Evolutionary conservation across 2,113 vertebrate genomes (phyloP), one percentile per base, ranked within the genome.

Genomic region (Condylura cristata): DNA sequence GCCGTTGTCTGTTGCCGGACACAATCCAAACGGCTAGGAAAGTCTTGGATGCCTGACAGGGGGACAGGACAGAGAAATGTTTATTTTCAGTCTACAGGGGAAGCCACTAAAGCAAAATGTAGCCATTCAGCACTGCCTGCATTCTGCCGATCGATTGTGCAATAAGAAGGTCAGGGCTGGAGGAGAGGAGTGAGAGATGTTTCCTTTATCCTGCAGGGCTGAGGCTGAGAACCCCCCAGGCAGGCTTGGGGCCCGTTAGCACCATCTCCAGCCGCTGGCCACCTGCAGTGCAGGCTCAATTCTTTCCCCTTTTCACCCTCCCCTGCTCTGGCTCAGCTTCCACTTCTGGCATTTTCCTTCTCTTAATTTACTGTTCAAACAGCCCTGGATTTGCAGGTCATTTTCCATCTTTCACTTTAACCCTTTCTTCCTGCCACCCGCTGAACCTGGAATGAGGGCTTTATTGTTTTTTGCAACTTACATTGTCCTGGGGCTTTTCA

Each of bases 301-400:
- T 18, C 5, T 58, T 39, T 39, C 85, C 30, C 9, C 66, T 66
- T 58, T 39, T 85, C 14, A 6, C 48, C 41, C 61, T 56, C 5
- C 34, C 80, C 4, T 11, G 9, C 32, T 58, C 46, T 60, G 48
- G 78, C 66, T 70, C 46, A 2, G 41, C 60, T 61, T 46, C 61
- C 44, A 9, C 26, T 39, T n/a, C 93, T 82, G 80, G 41, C 32
- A 48, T 92, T 90, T 82, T 82, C 90, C 76, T 92, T 56, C 41
- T 10, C n/a, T 80, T 68, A 32, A 14, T 71, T 90, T 63, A 20
- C 86, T 66, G 63, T 41, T 82, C 81, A 79, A 22, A 82, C 39
- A 65, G n/a, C 53, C 93, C 63, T 78, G 14, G 3, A 22, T 58
- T 87, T 60, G 44, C 76, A 20, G 82, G 70, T 51, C 70, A 18